Evolutionary conservation across 2,888 invertebrate species (phyloP), one percentile per base, ranked within the genome.

Genomic region (Amphipoea lucens): DNA sequence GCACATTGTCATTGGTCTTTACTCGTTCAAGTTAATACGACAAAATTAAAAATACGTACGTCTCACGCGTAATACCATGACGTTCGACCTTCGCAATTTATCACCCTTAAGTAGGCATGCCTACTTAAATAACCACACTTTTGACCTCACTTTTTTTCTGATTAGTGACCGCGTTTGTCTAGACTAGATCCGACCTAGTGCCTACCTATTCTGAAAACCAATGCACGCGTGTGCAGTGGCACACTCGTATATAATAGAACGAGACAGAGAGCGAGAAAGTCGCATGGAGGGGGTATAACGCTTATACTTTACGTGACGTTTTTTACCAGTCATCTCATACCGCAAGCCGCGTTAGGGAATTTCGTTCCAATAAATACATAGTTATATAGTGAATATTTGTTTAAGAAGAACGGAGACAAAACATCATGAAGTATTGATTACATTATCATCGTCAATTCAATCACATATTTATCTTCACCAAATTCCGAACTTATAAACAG

Each of bases 381-480:
- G 51, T 20, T 54, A 54, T 54, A 20, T 54, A 54, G 54, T 20
- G 7, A 57, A 57, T 1, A n/a, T 60, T n/a, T 4, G 62, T 23
- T 65, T 4, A 23, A 62, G 40, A 71, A 71, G n/a, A 71, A n/a
- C 40, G 4, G n/a, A 40, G 71, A 40, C 6, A 11, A n/a, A 17
- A 3, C 11, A 12, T 62, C 6, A 20, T 20, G 6, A n/a, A 62
- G 4, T 66, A 54, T 66, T 82, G 9, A 65, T 80, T 12, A 73
- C 60, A 70, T 70, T 54, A 82, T 60, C 14, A 48, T 45, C n/a
- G 48, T 51, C 54, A 17, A 86, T 75, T 75, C 66, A 51, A 74
- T 86, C 72, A 68, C 57, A 83, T 88, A 81, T 88, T 88, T 88
- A 76, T 82, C 71, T 83, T 83, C 60, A 45, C 45, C 70, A 65